Conservation (phyloP, 2,888 invertebrate species). For the Branchellion lobata region DNA sequence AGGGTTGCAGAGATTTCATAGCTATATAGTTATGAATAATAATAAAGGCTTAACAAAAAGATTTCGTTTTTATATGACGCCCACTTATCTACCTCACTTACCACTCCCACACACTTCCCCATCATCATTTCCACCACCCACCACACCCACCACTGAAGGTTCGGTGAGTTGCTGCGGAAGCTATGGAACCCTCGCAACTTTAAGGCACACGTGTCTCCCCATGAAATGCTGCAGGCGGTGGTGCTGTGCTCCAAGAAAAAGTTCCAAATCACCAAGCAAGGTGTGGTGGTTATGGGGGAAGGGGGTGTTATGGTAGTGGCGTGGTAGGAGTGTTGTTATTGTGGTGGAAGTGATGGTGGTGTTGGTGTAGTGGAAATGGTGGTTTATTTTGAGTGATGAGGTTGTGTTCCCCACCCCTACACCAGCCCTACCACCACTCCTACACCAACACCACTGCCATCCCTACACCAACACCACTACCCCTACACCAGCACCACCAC, state of each 20-base stretch:
- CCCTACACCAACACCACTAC: neutral
- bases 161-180: conserved; percentile 92
- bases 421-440: neutral
- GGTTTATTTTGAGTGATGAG: neutral
- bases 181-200: conserved; percentile 99
- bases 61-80: too few relatives aligned
- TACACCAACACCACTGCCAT: neutral
- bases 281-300: conserved; percentile 64
- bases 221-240: conserved; percentile 98
- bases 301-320: too few relatives aligned
- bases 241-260: conserved; percentile 93
- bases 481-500: neutral
- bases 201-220: conserved; percentile 98
- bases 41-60: too few relatives aligned
- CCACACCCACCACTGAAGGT: conserved; percentile 60
- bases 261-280: conserved; percentile 97
- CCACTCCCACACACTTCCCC: too few relatives aligned
- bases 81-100: too few relatives aligned
- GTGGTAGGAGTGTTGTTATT: neutral
- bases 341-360: too few relatives aligned
- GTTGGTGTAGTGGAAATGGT: too few relatives aligned
- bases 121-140: too few relatives aligned
- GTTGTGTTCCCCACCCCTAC: neutral
- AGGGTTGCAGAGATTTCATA: too few relatives aligned
- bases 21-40: too few relatives aligned